Evolutionary conservation across 2,888 invertebrate species (phyloP), one percentile per base, ranked within the genome.

Genomic region (Podabrus alpinus): DNA sequence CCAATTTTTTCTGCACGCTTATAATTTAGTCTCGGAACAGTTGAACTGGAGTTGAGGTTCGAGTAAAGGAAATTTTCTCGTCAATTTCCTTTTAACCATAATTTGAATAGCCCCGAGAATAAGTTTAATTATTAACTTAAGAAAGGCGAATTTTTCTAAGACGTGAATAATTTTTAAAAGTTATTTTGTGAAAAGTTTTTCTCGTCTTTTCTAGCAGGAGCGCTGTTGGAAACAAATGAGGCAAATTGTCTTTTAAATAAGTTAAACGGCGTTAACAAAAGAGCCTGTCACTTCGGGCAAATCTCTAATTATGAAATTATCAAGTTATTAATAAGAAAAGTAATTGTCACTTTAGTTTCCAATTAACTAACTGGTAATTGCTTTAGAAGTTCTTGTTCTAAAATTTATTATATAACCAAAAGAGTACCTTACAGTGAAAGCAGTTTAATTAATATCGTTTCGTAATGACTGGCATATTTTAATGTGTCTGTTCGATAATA

Each of bases 301-400:
- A 84, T 83, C 83, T 85, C 86, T 85, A 86, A 86, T 86, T 86
- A 86, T 85, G 85, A 85, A 85, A 86, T 86, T 86, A 86, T 82
- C 81, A 79, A 82, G 80, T 79, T 79, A 81, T 81, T 79, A 79
- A 80, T 75, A 84, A 84, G 82, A 83, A 83, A 82, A 82, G 84
- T 85, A 86, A 86, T 86, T 86, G 87, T 87, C 86, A 87, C 86
- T 86, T 85, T 85, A 83, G 85, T 85, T 85, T 84, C 85, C 84
- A 86, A 86, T 86, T 86, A 86, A 85, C 83, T 83, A 82, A 83
- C 84, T 84, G 84, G 84, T 84, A 84, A 82, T 81, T 82, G 81
- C 82, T 83, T 82, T 77, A 79, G 79, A 80, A 81, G 74, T 77
- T 75, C 73, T 64, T 70, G 73, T 73, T 73, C 76, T 71, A 66